phyloP scores from a whole-genome alignment of 64 coral and sea anemone genomes.

The Stichodactyla helianthus region DNA sequence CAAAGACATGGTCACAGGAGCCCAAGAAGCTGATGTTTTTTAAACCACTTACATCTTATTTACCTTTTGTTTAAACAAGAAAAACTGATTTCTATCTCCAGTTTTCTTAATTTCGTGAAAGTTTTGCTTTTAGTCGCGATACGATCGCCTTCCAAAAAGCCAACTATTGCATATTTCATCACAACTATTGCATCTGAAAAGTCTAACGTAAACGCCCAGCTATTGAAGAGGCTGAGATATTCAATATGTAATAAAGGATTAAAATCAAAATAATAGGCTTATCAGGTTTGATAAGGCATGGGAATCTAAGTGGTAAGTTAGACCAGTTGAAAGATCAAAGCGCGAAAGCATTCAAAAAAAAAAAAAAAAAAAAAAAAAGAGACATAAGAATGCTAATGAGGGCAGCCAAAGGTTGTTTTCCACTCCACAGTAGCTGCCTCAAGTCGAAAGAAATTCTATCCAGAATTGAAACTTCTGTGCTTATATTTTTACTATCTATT shows the following conservation, averaged over 20 bases:
- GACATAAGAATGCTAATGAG: neutral
- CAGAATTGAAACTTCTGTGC: too few species aligned
- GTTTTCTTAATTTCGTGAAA: neutral
- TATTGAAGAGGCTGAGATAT: neutral
- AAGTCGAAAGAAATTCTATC: too few species aligned
- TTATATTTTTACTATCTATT: too few species aligned
- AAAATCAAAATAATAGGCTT: neutral
- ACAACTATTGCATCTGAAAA: neutral
- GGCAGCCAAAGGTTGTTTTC: too few species aligned
- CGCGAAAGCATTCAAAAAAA: neutral
- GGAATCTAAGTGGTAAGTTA: neutral
- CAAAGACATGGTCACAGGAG: too few species aligned
- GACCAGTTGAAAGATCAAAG: neutral
- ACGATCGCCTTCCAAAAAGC: neutral
- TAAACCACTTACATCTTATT: neutral
- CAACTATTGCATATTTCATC: slow-evolving; percentile 3
- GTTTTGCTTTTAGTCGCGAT: slow-evolving; percentile 9
- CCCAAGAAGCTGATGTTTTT: neutral
- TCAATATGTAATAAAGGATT: neutral
- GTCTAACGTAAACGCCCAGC: neutral
- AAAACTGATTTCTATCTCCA: neutral
- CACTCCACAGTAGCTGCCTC: too few species aligned
- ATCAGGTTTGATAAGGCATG: neutral
- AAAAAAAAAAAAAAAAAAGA: neutral
- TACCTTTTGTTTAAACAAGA: neutral